A percentile compares a stretch with the other conserved stretches of the same genome.
Evolutionary conservation across 2,113 vertebrate genomes (phyloP).

Genomic region (Hydrochoerus hydrochaeris): DNA sequence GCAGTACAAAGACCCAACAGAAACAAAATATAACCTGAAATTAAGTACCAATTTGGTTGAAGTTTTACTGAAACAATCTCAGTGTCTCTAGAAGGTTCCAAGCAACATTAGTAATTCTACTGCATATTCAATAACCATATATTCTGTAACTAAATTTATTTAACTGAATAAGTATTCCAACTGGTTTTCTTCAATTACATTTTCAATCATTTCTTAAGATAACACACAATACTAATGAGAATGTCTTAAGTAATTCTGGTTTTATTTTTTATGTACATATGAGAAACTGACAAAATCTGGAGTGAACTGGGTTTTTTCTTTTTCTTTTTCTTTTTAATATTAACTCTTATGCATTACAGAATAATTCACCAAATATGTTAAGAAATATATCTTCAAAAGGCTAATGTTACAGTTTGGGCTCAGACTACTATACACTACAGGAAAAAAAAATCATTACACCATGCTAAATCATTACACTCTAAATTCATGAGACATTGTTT

Average conservation of each 20-base stretch:
- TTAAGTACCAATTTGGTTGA: background rate
- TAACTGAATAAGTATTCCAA: background rate
- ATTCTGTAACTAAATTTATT: conserved; percentile 42
- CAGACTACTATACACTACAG: background rate
- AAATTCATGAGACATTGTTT: conserved; percentile 8
- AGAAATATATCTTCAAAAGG: background rate
- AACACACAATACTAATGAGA: conserved; percentile 8
- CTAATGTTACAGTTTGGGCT: background rate
- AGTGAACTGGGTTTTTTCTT: background rate
- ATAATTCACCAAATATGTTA: background rate
- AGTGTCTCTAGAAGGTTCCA: background rate
- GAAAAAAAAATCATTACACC: background rate
- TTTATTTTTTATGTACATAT: conserved; percentile 39
- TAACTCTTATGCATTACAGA: background rate
- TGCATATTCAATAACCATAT: background rate
- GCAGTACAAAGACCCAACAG: background rate
- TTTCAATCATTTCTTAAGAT: conserved; percentile 43
- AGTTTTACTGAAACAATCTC: background rate
- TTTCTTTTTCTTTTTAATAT: background rate
- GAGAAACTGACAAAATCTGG: conserved; percentile 46
- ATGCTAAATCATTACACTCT: background rate
- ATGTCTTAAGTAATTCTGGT: conserved; percentile 13
- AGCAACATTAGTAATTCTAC: background rate
- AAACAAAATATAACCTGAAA: conserved; percentile 47
- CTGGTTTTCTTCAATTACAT: conserved; percentile 25